These are phyloP conservation scores for Phyllotreta striolata DNA, from an alignment of 2,888 invertebrate genomes.

Conservation along the genomic window DNA sequence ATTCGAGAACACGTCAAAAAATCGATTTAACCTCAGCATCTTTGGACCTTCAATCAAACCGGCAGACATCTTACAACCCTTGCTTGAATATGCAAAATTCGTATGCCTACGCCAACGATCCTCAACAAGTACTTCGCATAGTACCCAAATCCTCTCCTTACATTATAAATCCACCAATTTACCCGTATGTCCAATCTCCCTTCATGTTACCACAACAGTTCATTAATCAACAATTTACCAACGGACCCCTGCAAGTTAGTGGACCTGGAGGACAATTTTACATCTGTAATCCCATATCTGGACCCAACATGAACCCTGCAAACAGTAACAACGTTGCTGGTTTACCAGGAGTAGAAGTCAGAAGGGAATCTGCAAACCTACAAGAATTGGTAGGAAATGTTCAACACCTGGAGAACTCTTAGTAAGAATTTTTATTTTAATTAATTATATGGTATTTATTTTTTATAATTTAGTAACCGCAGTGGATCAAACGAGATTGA, in stretches of 20 bases:
- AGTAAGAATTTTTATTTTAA: slow-evolving; percentile 9
- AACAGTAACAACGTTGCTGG: slow-evolving; percentile 45
- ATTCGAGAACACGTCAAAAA: neutral
- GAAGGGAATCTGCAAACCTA: slow-evolving; percentile 47
- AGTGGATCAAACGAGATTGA: slow-evolving; percentile 46
- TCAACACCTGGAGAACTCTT: neutral
- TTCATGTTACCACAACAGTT: slow-evolving; percentile 26
- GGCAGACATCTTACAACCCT: slow-evolving; percentile 49
- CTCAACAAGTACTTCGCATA: slow-evolving; percentile 43
- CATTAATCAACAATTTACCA: slow-evolving; percentile 22
- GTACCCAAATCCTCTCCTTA: slow-evolving; percentile 42
- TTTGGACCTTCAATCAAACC: slow-evolving; percentile 48
- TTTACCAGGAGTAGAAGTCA: slow-evolving; percentile 55
- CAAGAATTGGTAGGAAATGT: slow-evolving; percentile 45
- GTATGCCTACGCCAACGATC: slow-evolving; percentile 30
- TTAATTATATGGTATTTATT: neutral
- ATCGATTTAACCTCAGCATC: slow-evolving; percentile 26
- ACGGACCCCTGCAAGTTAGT: slow-evolving; percentile 46
- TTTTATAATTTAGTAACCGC: slow-evolving; percentile 45
- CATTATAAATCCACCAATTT: slow-evolving; percentile 49
- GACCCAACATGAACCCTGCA: slow-evolving; percentile 44
- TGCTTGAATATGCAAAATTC: slow-evolving; percentile 37
- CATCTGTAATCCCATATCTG: slow-evolving; percentile 55
- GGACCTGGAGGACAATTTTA: slow-evolving; percentile 55
- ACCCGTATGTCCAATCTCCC: slow-evolving; percentile 42